Percentiles rank a stretch among this genome's conserved stretches.
phyloP scores from a whole-genome alignment of 1,140 invertebrate genomes.

The Zaprionus camerounensis region DNA sequence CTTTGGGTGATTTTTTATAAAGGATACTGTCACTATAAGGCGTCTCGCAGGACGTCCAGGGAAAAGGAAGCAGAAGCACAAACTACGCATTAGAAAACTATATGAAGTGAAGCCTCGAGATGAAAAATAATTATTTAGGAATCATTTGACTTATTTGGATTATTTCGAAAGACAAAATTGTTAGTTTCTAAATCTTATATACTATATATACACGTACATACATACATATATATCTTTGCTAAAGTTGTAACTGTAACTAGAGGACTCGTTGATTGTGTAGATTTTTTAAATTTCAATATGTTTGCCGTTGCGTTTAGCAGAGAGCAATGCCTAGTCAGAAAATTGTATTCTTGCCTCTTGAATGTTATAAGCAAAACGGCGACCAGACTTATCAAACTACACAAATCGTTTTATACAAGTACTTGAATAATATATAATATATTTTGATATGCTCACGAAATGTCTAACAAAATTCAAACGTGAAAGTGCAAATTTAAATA shows the following conservation, averaged over 20 bases:
- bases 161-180: slow-evolving; percentile 1
- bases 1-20: slow-evolving; percentile 84
- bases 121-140: background rate
- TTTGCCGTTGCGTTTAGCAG: slow-evolving; percentile 28
- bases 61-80: background rate
- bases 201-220: background rate
- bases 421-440: slow-evolving; percentile 50
- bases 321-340: slow-evolving; percentile 41
- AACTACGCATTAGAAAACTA: background rate
- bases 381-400: slow-evolving; percentile 52
- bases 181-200: background rate
- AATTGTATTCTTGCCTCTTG: slow-evolving; percentile 31
- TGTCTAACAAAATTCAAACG: slow-evolving; percentile 25
- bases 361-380: slow-evolving; percentile 11
- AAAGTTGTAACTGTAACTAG: slow-evolving; percentile 39
- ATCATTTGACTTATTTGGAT: background rate
- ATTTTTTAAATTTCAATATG: background rate
- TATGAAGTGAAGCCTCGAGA: background rate
- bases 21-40: slow-evolving; percentile 30
- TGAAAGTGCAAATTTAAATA: slow-evolving; percentile 53
- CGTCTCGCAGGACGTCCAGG: background rate
- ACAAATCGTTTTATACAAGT: slow-evolving; percentile 61
- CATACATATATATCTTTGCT: slow-evolving; percentile 16
- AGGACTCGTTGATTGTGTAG: slow-evolving; percentile 42
- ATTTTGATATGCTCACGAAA: slow-evolving; percentile 68